Conservation (phyloP, 64 coral and sea anemone species). For the Acropora tenuis region DNA sequence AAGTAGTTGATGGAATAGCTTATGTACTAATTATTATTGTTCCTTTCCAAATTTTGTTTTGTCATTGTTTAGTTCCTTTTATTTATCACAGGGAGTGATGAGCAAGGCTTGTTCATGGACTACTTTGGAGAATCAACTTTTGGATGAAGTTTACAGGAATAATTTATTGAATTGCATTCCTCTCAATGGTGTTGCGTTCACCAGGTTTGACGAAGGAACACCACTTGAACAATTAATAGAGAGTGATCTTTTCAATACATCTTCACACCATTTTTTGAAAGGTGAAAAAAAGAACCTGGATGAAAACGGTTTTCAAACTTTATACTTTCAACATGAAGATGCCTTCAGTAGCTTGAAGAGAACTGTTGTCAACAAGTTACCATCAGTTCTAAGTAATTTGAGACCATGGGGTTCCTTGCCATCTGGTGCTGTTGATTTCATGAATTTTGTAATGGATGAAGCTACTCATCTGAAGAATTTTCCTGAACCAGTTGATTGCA, state of each 20-base stretch:
- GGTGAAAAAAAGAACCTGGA: neutral
- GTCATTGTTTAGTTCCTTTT: neutral
- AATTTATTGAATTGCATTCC: slow-evolving; percentile 35
- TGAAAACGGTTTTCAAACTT: slow-evolving; percentile 47
- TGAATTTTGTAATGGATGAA: slow-evolving; percentile 90
- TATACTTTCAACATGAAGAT: slow-evolving; percentile 70
- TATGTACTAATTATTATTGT: neutral
- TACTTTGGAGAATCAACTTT: slow-evolving; percentile 74
- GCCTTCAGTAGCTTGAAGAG: slow-evolving; percentile 61
- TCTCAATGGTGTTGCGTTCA: slow-evolving; percentile 10
- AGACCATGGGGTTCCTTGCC: neutral
- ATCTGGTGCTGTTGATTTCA: slow-evolving; percentile 74
- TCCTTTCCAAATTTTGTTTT: neutral
- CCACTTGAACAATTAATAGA: neutral
- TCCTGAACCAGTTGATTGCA: slow-evolving; percentile 70
- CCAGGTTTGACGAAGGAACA: neutral
- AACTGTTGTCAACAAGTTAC: slow-evolving; percentile 69
- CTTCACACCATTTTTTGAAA: slow-evolving; percentile 34
- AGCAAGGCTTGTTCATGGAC: slow-evolving; percentile 82
- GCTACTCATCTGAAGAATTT: slow-evolving; percentile 87
- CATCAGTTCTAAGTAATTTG: slow-evolving; percentile 42
- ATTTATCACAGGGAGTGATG: slow-evolving; percentile 80
- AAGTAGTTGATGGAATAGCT: too few species aligned
- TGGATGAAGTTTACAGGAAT: slow-evolving; percentile 66
- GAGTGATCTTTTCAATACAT: neutral